A percentile compares a stretch with the other conserved stretches of the same genome.
Conservation (phyloP, 1,140 invertebrate species). For the Cyphomyrmex costatus region DNA sequence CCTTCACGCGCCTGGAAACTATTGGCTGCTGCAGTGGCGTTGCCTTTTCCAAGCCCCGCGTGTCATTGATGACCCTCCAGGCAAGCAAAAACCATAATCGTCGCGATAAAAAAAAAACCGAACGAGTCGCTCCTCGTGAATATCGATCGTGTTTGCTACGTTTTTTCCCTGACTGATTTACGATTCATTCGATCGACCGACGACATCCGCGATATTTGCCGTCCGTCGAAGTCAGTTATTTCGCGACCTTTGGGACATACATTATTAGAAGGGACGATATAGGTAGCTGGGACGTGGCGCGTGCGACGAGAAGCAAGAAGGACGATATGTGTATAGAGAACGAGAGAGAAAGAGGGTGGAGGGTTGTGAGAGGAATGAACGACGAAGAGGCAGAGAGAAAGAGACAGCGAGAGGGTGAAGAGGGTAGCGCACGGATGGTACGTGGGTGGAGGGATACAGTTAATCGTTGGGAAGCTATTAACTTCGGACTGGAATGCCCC, state of each 20-base stretch:
- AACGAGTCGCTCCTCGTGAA: too few relatives aligned
- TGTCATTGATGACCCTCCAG: constrained; percentile 5
- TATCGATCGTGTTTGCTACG: background rate
- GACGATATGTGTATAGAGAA: constrained; percentile 3
- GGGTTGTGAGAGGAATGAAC: constrained; percentile 56
- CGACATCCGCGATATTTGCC: background rate
- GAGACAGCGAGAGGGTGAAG: constrained; percentile 59
- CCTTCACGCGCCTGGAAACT: constrained; percentile 83
- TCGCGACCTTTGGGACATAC: constrained; percentile 81
- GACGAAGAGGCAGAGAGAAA: constrained; percentile 33
- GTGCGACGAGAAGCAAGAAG: constrained; percentile 67
- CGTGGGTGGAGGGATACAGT: constrained; percentile 80
- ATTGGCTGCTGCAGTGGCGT: constrained; percentile 78
- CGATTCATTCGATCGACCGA: background rate
- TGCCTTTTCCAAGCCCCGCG: constrained; percentile 55
- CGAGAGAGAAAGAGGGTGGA: constrained; percentile 58
- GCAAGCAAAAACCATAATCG: background rate
- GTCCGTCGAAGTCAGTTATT: constrained; percentile 79
- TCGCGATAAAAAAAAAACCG: background rate
- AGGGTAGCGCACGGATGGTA: constrained; percentile 35
- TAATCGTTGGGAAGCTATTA: constrained; percentile 86
- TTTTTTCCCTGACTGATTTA: background rate
- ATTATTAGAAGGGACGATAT: constrained; percentile 79
- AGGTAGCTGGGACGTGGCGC: constrained; percentile 69
- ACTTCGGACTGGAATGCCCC: constrained; percentile 84